A percentile compares a stretch with the other conserved stretches of the same genome.
Conservation (phyloP, 2,113 vertebrate genomes). For the Eudyptes chrysolophus region DNA sequence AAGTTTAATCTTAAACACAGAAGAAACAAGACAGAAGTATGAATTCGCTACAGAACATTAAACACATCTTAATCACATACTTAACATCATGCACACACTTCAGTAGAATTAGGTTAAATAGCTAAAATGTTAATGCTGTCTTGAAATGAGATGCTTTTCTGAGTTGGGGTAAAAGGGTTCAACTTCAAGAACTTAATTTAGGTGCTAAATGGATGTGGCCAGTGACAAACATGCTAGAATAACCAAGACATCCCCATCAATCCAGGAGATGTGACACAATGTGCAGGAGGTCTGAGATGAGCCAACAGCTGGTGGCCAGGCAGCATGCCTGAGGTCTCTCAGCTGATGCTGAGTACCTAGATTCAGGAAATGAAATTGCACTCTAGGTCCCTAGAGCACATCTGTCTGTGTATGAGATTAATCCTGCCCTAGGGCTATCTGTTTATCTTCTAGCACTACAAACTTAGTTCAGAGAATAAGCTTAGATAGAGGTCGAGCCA, state of each 20-base stretch:
- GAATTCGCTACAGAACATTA: neutral
- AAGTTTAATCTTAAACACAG: neutral
- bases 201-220: neutral
- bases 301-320: neutral
- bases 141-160: neutral
- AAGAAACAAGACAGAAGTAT: neutral
- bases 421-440: neutral
- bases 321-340: accelerated
- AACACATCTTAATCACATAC: neutral
- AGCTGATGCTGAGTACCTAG: neutral
- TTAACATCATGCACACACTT: neutral
- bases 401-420: neutral
- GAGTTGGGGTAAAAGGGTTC: neutral
- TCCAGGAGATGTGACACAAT: neutral
- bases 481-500: neutral
- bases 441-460: neutral
- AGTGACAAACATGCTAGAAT: neutral
- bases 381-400: too few species aligned
- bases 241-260: neutral
- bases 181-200: neutral
- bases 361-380: neutral
- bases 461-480: neutral
- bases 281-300: neutral
- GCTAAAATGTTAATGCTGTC: neutral
- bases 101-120: neutral